phyloP scores from a whole-genome alignment of 2,797 vertebrate genomes.

The Poeciliopsis presidionis region DNA sequence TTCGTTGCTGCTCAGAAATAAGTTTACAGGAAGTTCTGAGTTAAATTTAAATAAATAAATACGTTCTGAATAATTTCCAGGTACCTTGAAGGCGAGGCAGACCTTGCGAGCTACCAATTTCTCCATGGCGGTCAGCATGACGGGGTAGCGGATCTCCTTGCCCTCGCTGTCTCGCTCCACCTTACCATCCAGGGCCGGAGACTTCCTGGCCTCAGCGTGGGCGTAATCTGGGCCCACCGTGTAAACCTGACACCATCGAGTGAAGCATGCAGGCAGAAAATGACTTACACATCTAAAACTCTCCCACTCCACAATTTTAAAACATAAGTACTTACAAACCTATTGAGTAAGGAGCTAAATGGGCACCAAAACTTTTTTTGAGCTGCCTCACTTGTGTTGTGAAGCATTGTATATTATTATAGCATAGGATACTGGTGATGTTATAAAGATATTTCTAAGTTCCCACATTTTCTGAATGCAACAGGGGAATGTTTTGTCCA shows the following conservation, averaged over 20 bases:
- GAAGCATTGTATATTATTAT: not conserved
- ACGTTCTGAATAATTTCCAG: not conserved
- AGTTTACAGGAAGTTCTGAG: not conserved
- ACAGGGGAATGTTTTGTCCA: not conserved
- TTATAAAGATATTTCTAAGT: not conserved
- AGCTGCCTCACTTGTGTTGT: not conserved
- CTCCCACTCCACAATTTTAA: not conserved
- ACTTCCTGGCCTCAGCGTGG: slow-evolving; percentile 97
- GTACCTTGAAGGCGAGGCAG: slow-evolving; percentile 96
- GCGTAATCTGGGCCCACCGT: slow-evolving; percentile 98
- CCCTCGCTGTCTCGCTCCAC: slow-evolving; percentile 98
- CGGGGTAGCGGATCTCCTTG: slow-evolving; percentile 97
- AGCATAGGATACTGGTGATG: not conserved
- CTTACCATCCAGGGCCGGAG: slow-evolving; percentile 96
- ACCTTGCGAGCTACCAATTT: slow-evolving; percentile 98
- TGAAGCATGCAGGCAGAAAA: not conserved
- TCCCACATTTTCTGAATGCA: not conserved
- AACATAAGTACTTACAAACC: not conserved
- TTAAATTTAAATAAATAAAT: not conserved
- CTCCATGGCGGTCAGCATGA: slow-evolving; percentile 99
- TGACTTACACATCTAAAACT: not conserved
- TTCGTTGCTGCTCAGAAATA: not conserved
- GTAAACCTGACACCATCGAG: slow-evolving; percentile 86
- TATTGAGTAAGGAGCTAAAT: not conserved
- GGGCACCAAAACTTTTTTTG: not conserved